Conservation (phyloP, 2,797 vertebrate genomes). For the Phrynocephalus vlangalii region DNA sequence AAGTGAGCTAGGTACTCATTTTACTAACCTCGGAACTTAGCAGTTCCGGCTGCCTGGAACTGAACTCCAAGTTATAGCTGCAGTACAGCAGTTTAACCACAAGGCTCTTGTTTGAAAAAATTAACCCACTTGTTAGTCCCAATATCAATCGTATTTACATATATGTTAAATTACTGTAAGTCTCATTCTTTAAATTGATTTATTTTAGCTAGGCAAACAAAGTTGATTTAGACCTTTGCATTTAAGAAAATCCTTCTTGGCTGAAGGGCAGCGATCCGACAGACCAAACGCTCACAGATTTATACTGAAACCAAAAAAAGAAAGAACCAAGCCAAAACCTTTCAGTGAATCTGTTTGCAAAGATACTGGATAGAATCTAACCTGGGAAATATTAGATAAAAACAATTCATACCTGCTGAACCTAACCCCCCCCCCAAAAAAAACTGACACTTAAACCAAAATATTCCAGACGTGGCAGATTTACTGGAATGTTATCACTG, state of each 20-base stretch:
- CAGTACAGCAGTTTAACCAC: too few species aligned
- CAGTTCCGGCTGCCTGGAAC: too few species aligned
- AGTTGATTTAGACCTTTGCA: neutral
- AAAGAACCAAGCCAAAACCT: neutral
- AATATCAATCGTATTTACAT: too few species aligned
- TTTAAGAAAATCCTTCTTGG: neutral
- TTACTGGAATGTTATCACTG: neutral
- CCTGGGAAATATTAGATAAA: slow-evolving; percentile 15
- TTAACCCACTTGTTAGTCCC: too few species aligned
- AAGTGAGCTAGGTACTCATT: too few species aligned
- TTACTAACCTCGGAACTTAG: too few species aligned
- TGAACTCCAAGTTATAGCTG: too few species aligned
- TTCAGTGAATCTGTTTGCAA: slow-evolving; percentile 10
- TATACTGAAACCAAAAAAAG: slow-evolving; percentile 1
- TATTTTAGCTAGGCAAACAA: neutral
- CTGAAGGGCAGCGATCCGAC: neutral
- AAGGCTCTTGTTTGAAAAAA: too few species aligned
- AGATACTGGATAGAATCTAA: slow-evolving; percentile 17
- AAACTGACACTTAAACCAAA: slow-evolving; percentile 10
- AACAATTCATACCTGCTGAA: neutral
- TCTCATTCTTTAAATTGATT: too few species aligned
- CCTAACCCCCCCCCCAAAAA: too few species aligned
- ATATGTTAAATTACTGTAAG: too few species aligned
- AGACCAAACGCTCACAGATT: slow-evolving; percentile 17
- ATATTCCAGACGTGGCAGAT: slow-evolving; percentile 12